A percentile compares a stretch with the other conserved stretches of the same genome.
Conservation (phyloP, 2,888 invertebrate genomes). For the Adelphocoris suturalis region DNA sequence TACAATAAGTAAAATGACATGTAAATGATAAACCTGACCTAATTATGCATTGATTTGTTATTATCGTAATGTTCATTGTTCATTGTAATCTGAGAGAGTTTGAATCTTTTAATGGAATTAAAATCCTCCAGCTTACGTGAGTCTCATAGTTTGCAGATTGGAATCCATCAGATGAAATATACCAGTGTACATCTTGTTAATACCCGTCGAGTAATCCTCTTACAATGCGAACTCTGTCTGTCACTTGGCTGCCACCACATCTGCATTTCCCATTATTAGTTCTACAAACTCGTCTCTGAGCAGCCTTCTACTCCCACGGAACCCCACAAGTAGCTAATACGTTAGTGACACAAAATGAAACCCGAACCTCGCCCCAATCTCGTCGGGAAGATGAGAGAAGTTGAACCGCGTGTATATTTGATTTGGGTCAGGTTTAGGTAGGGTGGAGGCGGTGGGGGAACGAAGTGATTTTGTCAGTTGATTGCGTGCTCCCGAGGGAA, state of each 20-base stretch:
- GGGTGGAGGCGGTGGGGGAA: background rate
- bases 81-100: too few relatives aligned
- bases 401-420: constrained; percentile 39
- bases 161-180: too few relatives aligned
- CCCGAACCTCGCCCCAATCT: background rate
- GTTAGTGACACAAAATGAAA: constrained; percentile 39
- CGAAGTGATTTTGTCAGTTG: constrained; percentile 51
- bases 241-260: background rate
- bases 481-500: constrained; percentile 30
- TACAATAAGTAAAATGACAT: too few relatives aligned
- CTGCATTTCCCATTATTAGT: constrained; percentile 39
- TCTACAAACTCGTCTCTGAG: constrained; percentile 9
- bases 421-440: constrained; percentile 1
- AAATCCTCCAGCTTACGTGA: too few relatives aligned
- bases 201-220: background rate
- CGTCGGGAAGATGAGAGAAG: constrained; percentile 18
- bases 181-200: too few relatives aligned
- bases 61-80: too few relatives aligned
- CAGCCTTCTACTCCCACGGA: background rate
- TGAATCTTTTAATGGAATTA: too few relatives aligned
- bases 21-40: too few relatives aligned
- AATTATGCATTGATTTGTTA: too few relatives aligned
- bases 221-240: constrained; percentile 15
- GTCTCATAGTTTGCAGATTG: too few relatives aligned
- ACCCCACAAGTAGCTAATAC: constrained; percentile 32